Base-by-base conservation (phyloP, 2,113 vertebrate genomes). In the Caracal caracal region DNA sequence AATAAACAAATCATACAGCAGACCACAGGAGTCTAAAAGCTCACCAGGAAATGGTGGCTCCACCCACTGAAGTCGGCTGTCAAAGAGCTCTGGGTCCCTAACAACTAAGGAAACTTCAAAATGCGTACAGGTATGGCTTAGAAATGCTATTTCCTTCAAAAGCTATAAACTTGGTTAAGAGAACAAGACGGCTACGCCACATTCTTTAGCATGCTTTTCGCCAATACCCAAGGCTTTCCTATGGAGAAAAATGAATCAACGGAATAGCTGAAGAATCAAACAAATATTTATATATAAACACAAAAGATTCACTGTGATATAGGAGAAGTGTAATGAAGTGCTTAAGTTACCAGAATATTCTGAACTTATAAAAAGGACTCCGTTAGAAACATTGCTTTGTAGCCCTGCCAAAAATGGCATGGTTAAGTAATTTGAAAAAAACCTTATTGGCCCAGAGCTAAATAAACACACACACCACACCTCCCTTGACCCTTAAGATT, bases 391-490 rank as follows among this genome's bases (percentile, higher is more conserved):
- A 92, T 9, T 33, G 94, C 66, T 97, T 65, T 30, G 88, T 94
- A 93, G 26, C 88, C 49, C 63, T 95, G 87, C 90, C 97, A 97
- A 78, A 98, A 97, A 95, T 65, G 90, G 93, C 86, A 85, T 0
- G 0, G 65, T 88, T 86, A 96, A 94, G 70, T 90, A 97, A 90
- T 97, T 76, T 61, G 96, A 97, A 35, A 56, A 92, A 87, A 79
- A 92, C 92, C 84, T 97, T 91, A 95, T 59, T 91, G 95, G 90
- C 81, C 19, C 73, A 90, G 91, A 97, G 63, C 26, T 96, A 86
- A 86, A 82, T 86, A 96, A 91, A 96, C 95, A 92, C 6, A 95
- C n/a, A 20, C n/a, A 20, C 7, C 53, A 30, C 61, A 59, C 49
- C 65, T 90, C 84, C 66, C 63, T 59, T 35, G 26, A 91, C 15